phyloP scores from a whole-genome alignment of 2,888 invertebrate genomes.

The Cordilura impudica region DNA sequence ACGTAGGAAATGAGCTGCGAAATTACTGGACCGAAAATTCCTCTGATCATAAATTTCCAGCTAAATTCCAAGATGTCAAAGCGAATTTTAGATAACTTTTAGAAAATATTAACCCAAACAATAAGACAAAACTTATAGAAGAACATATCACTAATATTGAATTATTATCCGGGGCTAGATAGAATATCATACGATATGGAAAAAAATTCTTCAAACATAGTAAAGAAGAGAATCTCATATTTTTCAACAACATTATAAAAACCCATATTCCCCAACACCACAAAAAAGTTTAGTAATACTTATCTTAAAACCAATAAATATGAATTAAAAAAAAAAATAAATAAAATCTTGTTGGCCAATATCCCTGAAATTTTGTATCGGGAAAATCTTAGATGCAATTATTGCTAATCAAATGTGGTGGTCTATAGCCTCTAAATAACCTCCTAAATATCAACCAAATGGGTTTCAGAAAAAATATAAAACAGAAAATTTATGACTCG shows the following conservation, averaged over 20 bases:
- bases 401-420: constrained; percentile 21
- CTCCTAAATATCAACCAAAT: too few relatives aligned
- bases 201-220: not conserved
- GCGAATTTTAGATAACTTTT: too few relatives aligned
- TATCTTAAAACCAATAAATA: not conserved
- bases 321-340: too few relatives aligned
- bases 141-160: too few relatives aligned
- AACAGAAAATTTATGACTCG: constrained; percentile 15
- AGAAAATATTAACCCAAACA: too few relatives aligned
- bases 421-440: constrained; percentile 11
- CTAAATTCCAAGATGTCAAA: too few relatives aligned
- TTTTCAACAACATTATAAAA: not conserved
- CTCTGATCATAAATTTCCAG: not conserved
- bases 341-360: not conserved
- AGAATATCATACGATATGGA: not conserved
- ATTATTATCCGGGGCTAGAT: too few relatives aligned
- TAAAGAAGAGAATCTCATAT: not conserved
- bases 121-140: too few relatives aligned
- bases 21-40: not conserved
- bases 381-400: constrained; percentile 5
- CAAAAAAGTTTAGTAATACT: not conserved
- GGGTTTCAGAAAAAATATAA: constrained; percentile 5
- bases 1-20: not conserved
- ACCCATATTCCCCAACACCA: not conserved
- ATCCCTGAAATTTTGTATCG: not conserved